Evolutionary conservation across 1,140 invertebrate species (phyloP).

Genomic region (Plodia interpunctella): DNA sequence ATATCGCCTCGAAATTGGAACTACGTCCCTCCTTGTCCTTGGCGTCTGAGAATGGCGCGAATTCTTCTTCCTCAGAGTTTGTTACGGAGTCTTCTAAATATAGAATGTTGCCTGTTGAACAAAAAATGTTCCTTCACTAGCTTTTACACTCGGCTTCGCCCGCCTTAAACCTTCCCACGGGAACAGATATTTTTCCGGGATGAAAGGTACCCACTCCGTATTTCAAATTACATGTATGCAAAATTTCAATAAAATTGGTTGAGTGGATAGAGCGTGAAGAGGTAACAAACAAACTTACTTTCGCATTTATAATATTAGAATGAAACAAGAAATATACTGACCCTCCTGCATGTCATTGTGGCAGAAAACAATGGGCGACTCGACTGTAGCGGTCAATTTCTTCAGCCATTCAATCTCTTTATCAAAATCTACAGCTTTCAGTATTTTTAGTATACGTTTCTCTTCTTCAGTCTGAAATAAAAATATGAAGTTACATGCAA

Average conservation of each 20-base stretch:
- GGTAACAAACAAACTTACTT: no score
- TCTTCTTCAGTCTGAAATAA: slow-evolving; percentile 58
- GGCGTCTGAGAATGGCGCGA: slow-evolving; percentile 16
- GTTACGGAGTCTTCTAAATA: slow-evolving; percentile 71
- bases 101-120: slow-evolving; percentile 76
- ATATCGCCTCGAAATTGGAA: slow-evolving; percentile 24
- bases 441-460: slow-evolving; percentile 45
- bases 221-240: no score
- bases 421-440: slow-evolving; percentile 77
- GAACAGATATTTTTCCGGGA: no score
- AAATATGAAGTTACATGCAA: neutral
- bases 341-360: slow-evolving; percentile 99
- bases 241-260: no score
- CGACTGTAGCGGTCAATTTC: slow-evolving; percentile 76
- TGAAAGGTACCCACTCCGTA: no score
- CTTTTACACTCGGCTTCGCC: no score
- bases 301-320: neutral
- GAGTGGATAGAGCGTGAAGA: neutral
- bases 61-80: slow-evolving; percentile 40
- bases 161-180: no score
- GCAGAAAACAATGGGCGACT: slow-evolving; percentile 95
- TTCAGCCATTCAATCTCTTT: slow-evolving; percentile 82
- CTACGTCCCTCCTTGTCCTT: slow-evolving; percentile 29
- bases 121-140: no score
- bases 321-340: slow-evolving; percentile 31